These are phyloP conservation scores for Dolichotis patagonum DNA, from an alignment of 2,113 vertebrate species.

Conservation along the genomic window DNA sequence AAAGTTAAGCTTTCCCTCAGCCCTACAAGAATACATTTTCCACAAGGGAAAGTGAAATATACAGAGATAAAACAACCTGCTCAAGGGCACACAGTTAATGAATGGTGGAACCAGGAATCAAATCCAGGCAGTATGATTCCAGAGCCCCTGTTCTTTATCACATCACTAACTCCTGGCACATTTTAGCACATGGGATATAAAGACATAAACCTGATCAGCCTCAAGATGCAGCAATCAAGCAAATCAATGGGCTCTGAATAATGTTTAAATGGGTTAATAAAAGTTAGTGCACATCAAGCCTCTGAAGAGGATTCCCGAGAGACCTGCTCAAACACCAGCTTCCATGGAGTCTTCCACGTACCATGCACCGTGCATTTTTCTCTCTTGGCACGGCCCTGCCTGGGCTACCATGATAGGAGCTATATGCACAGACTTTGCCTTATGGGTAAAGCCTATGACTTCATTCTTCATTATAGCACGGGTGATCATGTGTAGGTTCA, in stretches of 20 bases:
- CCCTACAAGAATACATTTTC: background rate
- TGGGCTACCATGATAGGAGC: accelerated
- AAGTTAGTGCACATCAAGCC: background rate
- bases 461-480: background rate
- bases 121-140: background rate
- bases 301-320: background rate
- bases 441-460: background rate
- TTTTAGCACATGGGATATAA: background rate
- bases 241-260: background rate
- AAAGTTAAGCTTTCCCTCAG: background rate
- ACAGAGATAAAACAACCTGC: background rate
- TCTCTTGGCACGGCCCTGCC: background rate
- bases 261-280: background rate
- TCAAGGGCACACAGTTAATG: background rate
- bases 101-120: background rate
- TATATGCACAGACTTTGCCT: background rate
- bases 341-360: background rate
- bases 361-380: background rate
- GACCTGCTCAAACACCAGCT: background rate
- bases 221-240: background rate
- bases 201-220: background rate
- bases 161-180: background rate
- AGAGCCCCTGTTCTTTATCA: background rate
- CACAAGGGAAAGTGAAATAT: background rate
- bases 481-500: background rate